A percentile compares a stretch with the other conserved stretches of the same genome.
Conservation (phyloP, 2,113 vertebrate genomes). For the Pelmatolapia mariae region DNA sequence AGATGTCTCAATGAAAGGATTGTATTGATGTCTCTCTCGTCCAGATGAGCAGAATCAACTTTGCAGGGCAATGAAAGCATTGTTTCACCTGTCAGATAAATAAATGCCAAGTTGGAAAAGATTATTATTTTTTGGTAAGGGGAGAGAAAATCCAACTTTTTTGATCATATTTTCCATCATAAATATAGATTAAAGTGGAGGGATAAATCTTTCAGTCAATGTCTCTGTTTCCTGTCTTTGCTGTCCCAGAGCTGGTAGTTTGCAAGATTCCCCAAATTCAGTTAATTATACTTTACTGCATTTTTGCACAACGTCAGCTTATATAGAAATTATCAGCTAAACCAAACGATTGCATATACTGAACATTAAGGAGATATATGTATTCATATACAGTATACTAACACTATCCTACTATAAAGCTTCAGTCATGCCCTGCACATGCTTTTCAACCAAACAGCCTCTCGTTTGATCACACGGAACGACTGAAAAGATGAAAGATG, state of each 20-base stretch:
- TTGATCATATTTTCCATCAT: neutral
- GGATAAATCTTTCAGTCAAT: neutral
- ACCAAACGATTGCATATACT: neutral
- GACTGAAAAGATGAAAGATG: neutral
- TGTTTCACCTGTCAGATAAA: slow-evolving; percentile 38
- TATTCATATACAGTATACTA: neutral
- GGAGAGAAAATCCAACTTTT: neutral
- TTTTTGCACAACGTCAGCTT: neutral
- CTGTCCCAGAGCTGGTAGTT: neutral
- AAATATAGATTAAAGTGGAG: neutral
- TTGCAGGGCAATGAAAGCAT: neutral
- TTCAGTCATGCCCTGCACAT: neutral
- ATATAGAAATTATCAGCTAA: neutral
- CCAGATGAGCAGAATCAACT: neutral
- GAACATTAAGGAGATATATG: neutral
- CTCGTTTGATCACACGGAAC: neutral
- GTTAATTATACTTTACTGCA: neutral
- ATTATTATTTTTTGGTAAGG: neutral
- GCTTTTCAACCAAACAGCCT: neutral
- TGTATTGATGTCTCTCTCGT: neutral
- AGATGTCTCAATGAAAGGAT: slow-evolving; percentile 15
- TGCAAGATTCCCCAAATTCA: neutral
- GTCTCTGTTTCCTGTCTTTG: neutral
- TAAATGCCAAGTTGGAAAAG: neutral
- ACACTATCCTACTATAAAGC: neutral